Base-by-base conservation (phyloP, 2,797 vertebrate genomes). In the Amphiprion clarkii region DNA sequence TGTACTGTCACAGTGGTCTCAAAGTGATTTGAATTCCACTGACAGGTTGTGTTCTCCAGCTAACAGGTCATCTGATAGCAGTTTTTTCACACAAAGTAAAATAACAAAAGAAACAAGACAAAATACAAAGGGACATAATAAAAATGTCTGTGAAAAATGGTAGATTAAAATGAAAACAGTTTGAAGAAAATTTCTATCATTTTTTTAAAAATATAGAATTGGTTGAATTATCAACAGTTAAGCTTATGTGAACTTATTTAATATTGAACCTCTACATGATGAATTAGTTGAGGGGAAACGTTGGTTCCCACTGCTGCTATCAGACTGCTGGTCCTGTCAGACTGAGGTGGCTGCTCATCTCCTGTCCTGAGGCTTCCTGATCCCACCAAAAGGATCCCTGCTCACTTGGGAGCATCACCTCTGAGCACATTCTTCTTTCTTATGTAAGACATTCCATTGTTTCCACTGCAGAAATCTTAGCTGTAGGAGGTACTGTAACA, bases 321-420 rank as follows among this genome's bases (percentile, higher is more conserved):
- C 61, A 57, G 52, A 39, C 67, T 40, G 25, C 40, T 75, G 68
- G 83, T 61, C 60, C 67, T 33, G 67, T 69, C 60, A 71, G 67
- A 74, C 66, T 52, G 42, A 36, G 51, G 67, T 21, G 56, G 74
- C 64, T 87, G 82, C 86, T 88, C 84, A 88, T 87, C 84, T 90
- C 16, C 67, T 62, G 75, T 83, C 75, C 82, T 65, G 79, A 59
- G 82, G 87, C 86, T 70, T 83, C 77, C 70, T 87, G 78, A 74
- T 83, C 67, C 62, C 53, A 71, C 57, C 57, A 31, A 60, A 55
- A 70, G 77, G 71, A 82, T 81, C 70, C 36, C 54, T 23, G 65
- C 70, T 78, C 33, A 36, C 67, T 68, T 49, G 29, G 46, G 59
- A 81, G 78, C 74, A 85, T 75, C 81, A 81, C 76, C 71, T 80